A percentile compares a stretch with the other conserved stretches of the same genome.
These are phyloP conservation scores for Rousettus leschenaultii DNA, from an alignment of 2,113 vertebrate species.

Conservation along the genomic window DNA sequence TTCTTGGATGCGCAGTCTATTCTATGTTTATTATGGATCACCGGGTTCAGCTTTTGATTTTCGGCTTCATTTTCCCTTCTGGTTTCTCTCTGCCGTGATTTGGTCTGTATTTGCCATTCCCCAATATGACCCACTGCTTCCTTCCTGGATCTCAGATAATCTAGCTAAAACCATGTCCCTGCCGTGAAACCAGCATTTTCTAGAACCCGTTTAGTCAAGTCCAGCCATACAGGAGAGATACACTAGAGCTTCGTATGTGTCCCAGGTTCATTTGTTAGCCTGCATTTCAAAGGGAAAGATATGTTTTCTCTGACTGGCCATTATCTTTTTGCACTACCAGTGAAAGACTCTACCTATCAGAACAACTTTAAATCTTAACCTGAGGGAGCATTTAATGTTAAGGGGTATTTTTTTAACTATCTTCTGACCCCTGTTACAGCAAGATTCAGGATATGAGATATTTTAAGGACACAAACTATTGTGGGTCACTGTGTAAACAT, in stretches of 20 bases:
- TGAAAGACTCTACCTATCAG: background rate
- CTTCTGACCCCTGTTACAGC: background rate
- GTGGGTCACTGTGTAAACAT: background rate
- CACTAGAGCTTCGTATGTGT: accelerated
- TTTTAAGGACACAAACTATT: background rate
- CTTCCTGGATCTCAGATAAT: background rate
- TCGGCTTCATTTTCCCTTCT: background rate
- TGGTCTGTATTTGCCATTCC: background rate
- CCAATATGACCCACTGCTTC: background rate
- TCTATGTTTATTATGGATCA: background rate
- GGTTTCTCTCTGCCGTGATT: background rate
- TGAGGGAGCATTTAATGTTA: background rate
- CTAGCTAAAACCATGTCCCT: background rate
- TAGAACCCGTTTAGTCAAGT: background rate
- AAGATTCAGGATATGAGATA: background rate
- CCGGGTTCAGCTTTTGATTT: background rate
- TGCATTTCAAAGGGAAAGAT: background rate
- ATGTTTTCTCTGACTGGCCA: background rate
- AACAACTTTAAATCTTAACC: background rate
- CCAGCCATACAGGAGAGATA: background rate
- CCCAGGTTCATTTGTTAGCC: background rate
- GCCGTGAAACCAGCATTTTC: background rate
- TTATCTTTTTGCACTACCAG: background rate
- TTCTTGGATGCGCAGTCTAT: background rate
- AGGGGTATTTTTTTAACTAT: background rate